Percentiles rank a stretch among this genome's conserved stretches.
Evolutionary conservation across 2,113 vertebrate genomes (phyloP).

Genomic region (Fukomys damarensis): DNA sequence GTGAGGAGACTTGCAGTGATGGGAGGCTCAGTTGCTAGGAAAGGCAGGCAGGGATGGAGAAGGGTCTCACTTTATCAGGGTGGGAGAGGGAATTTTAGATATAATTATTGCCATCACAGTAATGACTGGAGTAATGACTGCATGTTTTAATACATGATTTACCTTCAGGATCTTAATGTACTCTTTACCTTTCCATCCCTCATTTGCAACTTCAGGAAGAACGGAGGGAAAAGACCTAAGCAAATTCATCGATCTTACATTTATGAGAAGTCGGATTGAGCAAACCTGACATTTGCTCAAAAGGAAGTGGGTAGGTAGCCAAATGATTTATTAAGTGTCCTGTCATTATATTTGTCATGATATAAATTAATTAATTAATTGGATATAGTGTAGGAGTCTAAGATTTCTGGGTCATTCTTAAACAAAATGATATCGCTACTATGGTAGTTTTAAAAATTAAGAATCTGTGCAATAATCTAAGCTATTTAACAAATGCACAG

Average conservation of each 20-base stretch:
- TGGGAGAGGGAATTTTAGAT: not conserved
- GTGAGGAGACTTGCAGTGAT: not conserved
- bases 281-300: not conserved
- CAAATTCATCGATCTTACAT: not conserved
- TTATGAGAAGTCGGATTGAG: not conserved
- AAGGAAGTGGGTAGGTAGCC: not conserved
- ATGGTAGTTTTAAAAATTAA: not conserved
- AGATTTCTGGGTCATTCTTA: not conserved
- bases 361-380: not conserved
- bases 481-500: not conserved
- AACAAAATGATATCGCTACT: not conserved
- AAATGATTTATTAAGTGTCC: not conserved
- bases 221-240: not conserved
- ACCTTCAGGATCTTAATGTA: not conserved
- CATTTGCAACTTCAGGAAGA: not conserved
- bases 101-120: too few relatives aligned
- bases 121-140: not conserved
- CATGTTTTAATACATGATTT: not conserved
- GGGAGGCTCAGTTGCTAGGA: not conserved
- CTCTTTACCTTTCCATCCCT: not conserved
- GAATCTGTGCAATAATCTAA: not conserved
- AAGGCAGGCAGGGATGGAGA: not conserved
- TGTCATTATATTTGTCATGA: not conserved
- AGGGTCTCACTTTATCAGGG: rapidly evolving
- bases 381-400: not conserved